Percentiles rank a stretch among this genome's conserved stretches.
phyloP scores from a whole-genome alignment of 2,113 vertebrate genomes.

The Edolisoma coerulescens region DNA sequence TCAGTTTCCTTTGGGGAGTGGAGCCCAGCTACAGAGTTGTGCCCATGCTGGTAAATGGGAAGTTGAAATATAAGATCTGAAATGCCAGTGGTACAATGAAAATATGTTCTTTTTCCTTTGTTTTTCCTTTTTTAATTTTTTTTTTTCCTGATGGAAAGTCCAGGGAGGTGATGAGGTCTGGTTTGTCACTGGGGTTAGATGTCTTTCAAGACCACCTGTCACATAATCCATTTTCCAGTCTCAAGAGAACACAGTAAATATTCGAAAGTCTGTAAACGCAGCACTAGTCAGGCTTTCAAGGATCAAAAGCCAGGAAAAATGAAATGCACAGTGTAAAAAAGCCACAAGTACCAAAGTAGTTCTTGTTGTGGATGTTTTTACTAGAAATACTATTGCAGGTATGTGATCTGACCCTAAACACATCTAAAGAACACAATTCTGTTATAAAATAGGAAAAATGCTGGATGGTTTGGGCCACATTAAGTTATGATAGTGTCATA shows the following conservation, averaged over 20 bases:
- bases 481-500: neutral
- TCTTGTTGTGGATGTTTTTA: neutral
- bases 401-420: neutral
- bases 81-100: neutral
- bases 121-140: neutral
- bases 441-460: neutral
- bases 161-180: rapidly evolving
- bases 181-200: neutral
- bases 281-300: neutral
- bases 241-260: neutral
- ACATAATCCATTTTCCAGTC: neutral
- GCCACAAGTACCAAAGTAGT: neutral
- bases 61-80: neutral
- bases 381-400: neutral
- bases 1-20: neutral
- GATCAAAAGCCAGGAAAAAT: neutral
- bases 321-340: neutral
- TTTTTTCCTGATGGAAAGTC: neutral
- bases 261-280: neutral
- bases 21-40: neutral
- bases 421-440: neutral
- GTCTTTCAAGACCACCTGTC: neutral
- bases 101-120: neutral
- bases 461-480: neutral
- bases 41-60: neutral